These are phyloP conservation scores for Limenitis arthemis DNA, from an alignment of 2,888 invertebrate genomes.

Conservation along the genomic window DNA sequence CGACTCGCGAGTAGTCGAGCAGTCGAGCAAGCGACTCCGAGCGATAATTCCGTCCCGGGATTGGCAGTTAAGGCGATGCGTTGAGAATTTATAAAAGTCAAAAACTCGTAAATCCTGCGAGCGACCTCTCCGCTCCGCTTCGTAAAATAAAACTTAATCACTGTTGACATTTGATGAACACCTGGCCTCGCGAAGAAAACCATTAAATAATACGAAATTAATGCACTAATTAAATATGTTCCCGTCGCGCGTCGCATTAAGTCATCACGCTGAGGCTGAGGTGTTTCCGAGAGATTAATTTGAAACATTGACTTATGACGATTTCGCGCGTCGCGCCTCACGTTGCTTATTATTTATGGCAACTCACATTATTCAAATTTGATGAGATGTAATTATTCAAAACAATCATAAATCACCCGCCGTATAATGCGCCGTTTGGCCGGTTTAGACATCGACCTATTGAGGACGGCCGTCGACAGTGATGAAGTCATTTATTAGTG, in stretches of 20 bases:
- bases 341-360: slow-evolving; percentile 55
- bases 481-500: slow-evolving; percentile 57
- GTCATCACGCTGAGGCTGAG: slow-evolving; percentile 51
- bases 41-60: slow-evolving; percentile 57
- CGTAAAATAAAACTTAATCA: slow-evolving; percentile 64
- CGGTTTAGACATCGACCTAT: slow-evolving; percentile 50
- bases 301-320: slow-evolving; percentile 63
- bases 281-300: slow-evolving; percentile 60
- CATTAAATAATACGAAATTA: slow-evolving; percentile 66
- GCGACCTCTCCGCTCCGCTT: slow-evolving; percentile 35
- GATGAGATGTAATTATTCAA: slow-evolving; percentile 70
- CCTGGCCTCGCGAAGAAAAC: slow-evolving; percentile 48
- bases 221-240: slow-evolving; percentile 68
- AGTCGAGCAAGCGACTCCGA: slow-evolving; percentile 37
- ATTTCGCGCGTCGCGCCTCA: slow-evolving; percentile 51
- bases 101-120: slow-evolving; percentile 57
- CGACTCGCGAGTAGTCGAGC: slow-evolving; percentile 27
- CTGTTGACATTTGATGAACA: slow-evolving; percentile 68
- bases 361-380: slow-evolving; percentile 68
- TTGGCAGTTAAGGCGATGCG: slow-evolving; percentile 61
- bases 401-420: slow-evolving; percentile 64
- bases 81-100: slow-evolving; percentile 64
- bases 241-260: slow-evolving; percentile 49
- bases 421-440: slow-evolving; percentile 55
- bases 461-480: slow-evolving; percentile 29